Evolutionary conservation across 2,797 vertebrate species (phyloP).

Genomic region (Prunella strophiata): DNA sequence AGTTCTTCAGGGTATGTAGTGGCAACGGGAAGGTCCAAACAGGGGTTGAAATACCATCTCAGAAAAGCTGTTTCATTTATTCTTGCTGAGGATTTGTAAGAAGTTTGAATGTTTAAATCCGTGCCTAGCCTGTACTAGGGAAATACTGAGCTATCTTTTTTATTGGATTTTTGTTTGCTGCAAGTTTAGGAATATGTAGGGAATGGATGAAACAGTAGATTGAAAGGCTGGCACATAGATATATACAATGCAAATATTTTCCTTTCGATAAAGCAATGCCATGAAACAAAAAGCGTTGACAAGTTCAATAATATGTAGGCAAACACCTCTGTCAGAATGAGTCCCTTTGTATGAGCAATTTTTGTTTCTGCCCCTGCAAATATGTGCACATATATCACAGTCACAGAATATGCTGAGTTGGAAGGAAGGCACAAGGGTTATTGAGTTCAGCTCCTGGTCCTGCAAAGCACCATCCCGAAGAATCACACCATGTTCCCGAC

Average conservation of each 20-base stretch:
- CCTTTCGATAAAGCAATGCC: not conserved
- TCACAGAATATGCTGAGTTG: not conserved
- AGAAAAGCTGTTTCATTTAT: not conserved
- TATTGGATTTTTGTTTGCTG: not conserved
- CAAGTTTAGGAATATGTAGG: not conserved
- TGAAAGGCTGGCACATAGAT: not conserved
- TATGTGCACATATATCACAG: not conserved
- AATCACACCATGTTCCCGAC: rapidly evolving
- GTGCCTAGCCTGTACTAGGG: not conserved
- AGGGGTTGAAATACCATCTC: not conserved
- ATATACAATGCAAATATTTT: not conserved
- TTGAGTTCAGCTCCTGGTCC: rapidly evolving
- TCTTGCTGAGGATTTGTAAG: not conserved
- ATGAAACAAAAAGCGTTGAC: not conserved
- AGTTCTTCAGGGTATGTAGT: not conserved
- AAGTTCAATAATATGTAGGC: not conserved
- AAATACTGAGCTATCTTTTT: not conserved
- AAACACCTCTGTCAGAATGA: not conserved
- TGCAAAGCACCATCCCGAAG: not conserved
- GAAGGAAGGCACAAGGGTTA: not conserved
- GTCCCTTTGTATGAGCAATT: not conserved
- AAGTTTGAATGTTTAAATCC: not conserved
- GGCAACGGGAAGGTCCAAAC: not conserved
- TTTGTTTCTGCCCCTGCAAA: not conserved
- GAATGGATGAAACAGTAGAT: not conserved